Percentiles rank a stretch among this genome's conserved stretches.
Evolutionary conservation across 2,888 invertebrate species (phyloP).

Genomic region (Drosophila neonasuta): DNA sequence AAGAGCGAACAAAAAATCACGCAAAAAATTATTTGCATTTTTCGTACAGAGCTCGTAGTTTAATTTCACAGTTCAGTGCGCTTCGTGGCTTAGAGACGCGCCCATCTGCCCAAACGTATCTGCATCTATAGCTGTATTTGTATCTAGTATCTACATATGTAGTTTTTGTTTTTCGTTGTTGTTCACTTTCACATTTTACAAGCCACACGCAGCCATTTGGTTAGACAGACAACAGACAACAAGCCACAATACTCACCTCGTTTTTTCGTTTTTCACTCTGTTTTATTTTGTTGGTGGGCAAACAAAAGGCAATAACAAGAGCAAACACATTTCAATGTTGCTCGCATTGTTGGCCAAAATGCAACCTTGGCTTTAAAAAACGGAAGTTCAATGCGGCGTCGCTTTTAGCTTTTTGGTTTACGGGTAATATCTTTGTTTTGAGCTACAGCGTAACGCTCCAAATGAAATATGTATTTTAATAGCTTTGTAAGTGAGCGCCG

Average conservation of each 20-base stretch:
- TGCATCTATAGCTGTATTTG: constrained; percentile 9
- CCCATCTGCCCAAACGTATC: constrained; percentile 46
- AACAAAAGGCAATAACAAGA: constrained; percentile 32
- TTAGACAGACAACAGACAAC: constrained; percentile 39
- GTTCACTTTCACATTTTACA: constrained; percentile 51
- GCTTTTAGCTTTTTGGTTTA: constrained; percentile 17
- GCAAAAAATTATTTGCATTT: not conserved
- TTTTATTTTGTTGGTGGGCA: constrained; percentile 19
- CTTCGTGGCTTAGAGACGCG: constrained; percentile 69
- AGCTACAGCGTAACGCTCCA: constrained; percentile 4
- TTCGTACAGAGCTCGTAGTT: constrained; percentile 52
- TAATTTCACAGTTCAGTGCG: constrained; percentile 79
- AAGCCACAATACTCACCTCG: constrained; percentile 16
- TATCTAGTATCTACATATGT: constrained; percentile 6
- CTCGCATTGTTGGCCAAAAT: constrained; percentile 51
- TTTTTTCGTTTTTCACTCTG: not conserved
- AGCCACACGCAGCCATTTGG: constrained; percentile 44
- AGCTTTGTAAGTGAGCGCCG: constrained; percentile 11
- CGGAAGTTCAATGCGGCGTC: constrained; percentile 68
- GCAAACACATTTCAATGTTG: constrained; percentile 39
- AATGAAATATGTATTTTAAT: constrained; percentile 16
- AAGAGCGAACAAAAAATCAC: too few species aligned
- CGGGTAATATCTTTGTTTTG: constrained; percentile 19
- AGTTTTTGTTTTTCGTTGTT: not conserved
- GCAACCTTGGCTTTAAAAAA: constrained; percentile 67